Evolutionary conservation across 2,113 vertebrate genomes (phyloP), one percentile per base, ranked within the genome.

Genomic region (Salvelinus sp.): DNA sequence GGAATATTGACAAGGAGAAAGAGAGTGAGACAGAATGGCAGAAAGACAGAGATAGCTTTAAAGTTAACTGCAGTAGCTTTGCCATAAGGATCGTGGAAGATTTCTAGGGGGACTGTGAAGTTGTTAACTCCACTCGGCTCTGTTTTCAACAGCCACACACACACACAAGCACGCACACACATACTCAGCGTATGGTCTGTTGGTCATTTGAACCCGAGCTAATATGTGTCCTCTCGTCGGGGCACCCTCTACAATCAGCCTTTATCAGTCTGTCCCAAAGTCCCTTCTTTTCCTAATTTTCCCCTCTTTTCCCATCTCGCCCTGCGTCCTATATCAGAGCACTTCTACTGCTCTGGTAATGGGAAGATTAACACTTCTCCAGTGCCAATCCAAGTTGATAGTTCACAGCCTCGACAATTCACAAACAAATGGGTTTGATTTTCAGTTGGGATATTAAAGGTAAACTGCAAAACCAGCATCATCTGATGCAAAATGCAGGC

Each of bases 31-130:
- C 6, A 6, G 33, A 33, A 33, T 33, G 6, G 33, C 33, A 66
- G 64, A 68, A 16, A 6, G 66, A 38, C 4, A 33, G 66, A 68
- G 65, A 54, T 63, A 70, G 62, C n/a, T n/a, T n/a, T n/a, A 6
- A 33, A 33, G 33, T 33, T 6, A 78, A 50, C 47, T 75, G 33
- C 33, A 33, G 33, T 33, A 33, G 33, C 33, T 72, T 67, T 68
- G 71, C 77, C 74, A 66, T 77, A 70, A 50, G 63, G 57, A 65
- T 27, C 4, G 65, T 69, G 64, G 48, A 48, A 57, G 14, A 58
- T 69, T 69, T 66, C 25, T 62, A 66, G 28, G 38, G 30, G 23
- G 70, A 54, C n/a, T 60, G 57, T 77, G 18, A 25, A 65, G 50
- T 14, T 33, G 33, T 33, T 12, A 54, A 18, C 50, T 54, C 16